These are phyloP conservation scores for Phalacrocorax aristotelis DNA, from an alignment of 2,113 vertebrate species.

Conservation along the genomic window DNA sequence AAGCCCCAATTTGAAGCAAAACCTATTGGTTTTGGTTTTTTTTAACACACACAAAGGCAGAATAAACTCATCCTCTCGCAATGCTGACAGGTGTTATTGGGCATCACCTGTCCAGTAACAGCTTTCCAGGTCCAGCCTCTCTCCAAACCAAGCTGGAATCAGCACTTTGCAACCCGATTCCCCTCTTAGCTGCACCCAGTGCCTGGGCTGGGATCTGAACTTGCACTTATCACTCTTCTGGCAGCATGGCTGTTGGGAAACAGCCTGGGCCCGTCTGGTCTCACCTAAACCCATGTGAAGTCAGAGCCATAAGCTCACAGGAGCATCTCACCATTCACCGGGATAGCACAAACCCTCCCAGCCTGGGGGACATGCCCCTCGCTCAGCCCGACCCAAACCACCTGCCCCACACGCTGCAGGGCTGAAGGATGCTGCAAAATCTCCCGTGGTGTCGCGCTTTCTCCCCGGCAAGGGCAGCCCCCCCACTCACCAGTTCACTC, in stretches of 20 bases:
- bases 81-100: too few species aligned
- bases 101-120: background rate
- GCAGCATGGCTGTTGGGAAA: background rate
- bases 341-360: background rate
- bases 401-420: background rate
- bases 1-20: background rate
- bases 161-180: background rate
- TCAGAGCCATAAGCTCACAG: background rate
- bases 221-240: accelerated
- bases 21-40: background rate
- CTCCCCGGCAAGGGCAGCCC: background rate
- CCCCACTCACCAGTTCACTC: too few species aligned
- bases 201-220: background rate
- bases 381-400: background rate
- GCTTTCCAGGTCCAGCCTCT: background rate
- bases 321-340: accelerated
- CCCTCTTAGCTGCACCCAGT: background rate
- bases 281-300: background rate
- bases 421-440: background rate
- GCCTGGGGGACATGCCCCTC: accelerated
- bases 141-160: background rate
- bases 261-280: background rate
- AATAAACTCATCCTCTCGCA: background rate
- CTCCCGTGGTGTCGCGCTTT: background rate
- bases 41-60: background rate